Evolutionary conservation across 2,888 invertebrate species (phyloP).

Genomic region (Homarus gammarus): DNA sequence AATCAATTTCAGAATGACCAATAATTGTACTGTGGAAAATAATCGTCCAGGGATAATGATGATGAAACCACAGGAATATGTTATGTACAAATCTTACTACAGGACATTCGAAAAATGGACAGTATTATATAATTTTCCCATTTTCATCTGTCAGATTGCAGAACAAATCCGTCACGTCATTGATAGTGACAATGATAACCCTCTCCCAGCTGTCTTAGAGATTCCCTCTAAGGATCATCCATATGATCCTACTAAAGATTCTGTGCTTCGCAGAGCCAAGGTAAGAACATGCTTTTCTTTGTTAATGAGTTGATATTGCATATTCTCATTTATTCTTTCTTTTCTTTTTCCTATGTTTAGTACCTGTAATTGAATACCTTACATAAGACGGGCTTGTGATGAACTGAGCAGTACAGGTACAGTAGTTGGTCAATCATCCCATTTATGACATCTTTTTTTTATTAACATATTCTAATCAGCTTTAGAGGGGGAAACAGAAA

Average conservation of each 20-base stretch:
- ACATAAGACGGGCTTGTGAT: not conserved
- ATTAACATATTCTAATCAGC: too few species aligned
- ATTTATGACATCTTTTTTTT: too few species aligned
- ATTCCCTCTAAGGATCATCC: conserved; percentile 99
- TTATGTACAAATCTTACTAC: too few species aligned
- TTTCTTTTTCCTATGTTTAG: not conserved
- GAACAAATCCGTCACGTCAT: conserved; percentile 98
- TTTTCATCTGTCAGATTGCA: conserved; percentile 84
- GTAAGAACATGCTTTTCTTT: conserved; percentile 80
- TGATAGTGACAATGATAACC: conserved; percentile 90
- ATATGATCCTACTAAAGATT: conserved; percentile 99
- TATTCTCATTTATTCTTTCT: not conserved
- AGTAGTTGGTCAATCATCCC: not conserved
- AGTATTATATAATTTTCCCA: not conserved
- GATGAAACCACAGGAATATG: too few species aligned
- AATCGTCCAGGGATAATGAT: too few species aligned
- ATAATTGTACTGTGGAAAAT: too few species aligned
- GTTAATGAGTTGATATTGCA: not conserved
- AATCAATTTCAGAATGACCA: too few species aligned
- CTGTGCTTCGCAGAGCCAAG: conserved; percentile 95
- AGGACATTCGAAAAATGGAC: too few species aligned
- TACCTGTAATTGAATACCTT: not conserved
- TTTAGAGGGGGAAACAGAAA: too few species aligned
- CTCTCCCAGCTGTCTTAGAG: conserved; percentile 97
- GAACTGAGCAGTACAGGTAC: not conserved